These are phyloP conservation scores for Marasmarcha lunaedactyla DNA, from an alignment of 2,888 invertebrate genomes.

Conservation along the genomic window DNA sequence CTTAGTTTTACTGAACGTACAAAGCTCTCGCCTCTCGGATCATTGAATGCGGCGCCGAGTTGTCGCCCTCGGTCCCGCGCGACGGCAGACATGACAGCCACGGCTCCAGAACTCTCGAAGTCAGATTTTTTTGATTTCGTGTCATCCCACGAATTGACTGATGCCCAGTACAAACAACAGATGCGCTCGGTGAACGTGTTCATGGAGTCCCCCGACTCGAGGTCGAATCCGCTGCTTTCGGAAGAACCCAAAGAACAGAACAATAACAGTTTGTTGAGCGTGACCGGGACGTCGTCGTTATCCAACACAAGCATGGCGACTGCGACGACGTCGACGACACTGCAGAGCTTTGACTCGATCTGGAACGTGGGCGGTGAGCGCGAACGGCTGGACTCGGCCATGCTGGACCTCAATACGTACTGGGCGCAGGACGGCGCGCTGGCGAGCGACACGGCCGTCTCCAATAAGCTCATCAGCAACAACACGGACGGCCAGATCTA, in stretches of 20 bases:
- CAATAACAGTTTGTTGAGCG: constrained; percentile 70
- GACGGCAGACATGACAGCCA: constrained; percentile 88
- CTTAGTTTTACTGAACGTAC: constrained; percentile 59
- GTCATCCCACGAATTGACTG: constrained; percentile 81
- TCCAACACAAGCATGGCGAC: constrained; percentile 36
- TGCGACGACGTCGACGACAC: constrained; percentile 53
- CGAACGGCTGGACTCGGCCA: constrained; percentile 78
- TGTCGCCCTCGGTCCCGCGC: constrained; percentile 52
- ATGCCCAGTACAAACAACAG: constrained; percentile 76
- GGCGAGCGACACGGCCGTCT: constrained; percentile 59
- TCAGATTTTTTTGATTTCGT: constrained; percentile 92
- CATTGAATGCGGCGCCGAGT: constrained; percentile 43
- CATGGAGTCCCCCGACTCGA: constrained; percentile 69
- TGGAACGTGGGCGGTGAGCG: constrained; percentile 81
- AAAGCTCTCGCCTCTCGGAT: constrained; percentile 38
- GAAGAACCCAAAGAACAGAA: constrained; percentile 72
- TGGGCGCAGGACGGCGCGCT: constrained; percentile 77
- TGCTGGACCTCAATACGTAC: constrained; percentile 87
- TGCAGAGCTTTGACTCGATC: constrained; percentile 71
- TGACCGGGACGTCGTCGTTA: constrained; percentile 30
- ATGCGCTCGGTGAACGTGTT: constrained; percentile 77
- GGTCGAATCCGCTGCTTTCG: constrained; percentile 58
- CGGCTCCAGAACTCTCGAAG: constrained; percentile 87
- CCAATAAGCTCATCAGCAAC: constrained; percentile 60
- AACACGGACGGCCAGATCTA: constrained; percentile 88